Evolutionary conservation across 2,888 invertebrate species (phyloP), one percentile per base, ranked within the genome.

Genomic region (Stenotaenia linearis): DNA sequence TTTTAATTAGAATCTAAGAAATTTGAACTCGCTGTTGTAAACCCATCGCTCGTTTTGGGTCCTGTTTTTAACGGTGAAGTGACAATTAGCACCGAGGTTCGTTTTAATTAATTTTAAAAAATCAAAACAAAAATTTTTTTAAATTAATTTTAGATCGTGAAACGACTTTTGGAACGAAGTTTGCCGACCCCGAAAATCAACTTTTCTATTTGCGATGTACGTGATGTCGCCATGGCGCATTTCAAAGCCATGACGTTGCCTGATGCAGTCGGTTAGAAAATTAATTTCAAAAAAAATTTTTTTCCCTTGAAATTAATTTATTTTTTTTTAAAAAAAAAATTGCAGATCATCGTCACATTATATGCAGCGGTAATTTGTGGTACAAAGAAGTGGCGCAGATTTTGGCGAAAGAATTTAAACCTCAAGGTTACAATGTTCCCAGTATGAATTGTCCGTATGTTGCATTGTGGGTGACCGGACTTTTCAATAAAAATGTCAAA

Each of bases 141-240:
- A 75, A 81, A 3, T 82, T 82, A n/a, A 61, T 80, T 83, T 25
- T 80, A 82, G 80, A 81, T 83, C 40, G 80, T 83, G 77, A 78
- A 80, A 28, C 80, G 81, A 25, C 79, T 83, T 77, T 50, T 88
- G 82, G 85, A 86, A 77, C 82, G 85, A 18, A 83, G 84, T 37
- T 84, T 86, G 82, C 86, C 86, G 18, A 84, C 85, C 79, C 86
- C 88, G 5, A 86, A 86, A 79, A 84, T 89, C 45, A 86, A 85
- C 82, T 85, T 89, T 82, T 84, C 86, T 10, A 82, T 88, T 37
- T 87, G 87, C 80, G 89, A 89, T 83, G 89, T 89, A 1, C 83
- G 89, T 69, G 89, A 89, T 83, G 89, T 89, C 1, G 89, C 88
- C 7, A 81, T 83, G 61, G 88, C 88, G 1, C 88, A 89, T 83